phyloP scores from a whole-genome alignment of 2,797 vertebrate genomes.

The Remorina albescens region DNA sequence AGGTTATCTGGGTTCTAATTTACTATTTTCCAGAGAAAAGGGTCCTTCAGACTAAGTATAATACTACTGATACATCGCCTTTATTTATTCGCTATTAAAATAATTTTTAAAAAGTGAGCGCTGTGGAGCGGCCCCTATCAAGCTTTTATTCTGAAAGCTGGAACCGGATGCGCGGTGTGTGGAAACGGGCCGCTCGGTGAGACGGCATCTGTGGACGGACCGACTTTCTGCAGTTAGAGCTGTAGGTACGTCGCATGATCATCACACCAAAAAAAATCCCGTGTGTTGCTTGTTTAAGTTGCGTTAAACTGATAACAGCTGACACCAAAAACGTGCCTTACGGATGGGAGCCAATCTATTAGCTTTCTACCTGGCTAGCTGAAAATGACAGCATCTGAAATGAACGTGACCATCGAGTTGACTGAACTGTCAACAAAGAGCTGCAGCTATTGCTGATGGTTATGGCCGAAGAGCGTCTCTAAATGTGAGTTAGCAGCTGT shows the following conservation, averaged over 20 bases:
- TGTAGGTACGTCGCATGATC: conserved; percentile 3
- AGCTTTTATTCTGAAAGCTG: conserved; percentile 32
- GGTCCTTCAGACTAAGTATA: background rate
- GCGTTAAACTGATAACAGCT: background rate
- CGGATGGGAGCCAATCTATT: background rate
- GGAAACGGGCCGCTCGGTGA: too few species aligned
- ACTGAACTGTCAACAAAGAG: background rate
- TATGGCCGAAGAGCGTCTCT: too few species aligned
- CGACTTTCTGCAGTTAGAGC: fast-evolving
- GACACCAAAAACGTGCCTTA: background rate
- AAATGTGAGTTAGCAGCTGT: background rate
- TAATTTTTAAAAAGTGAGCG: background rate
- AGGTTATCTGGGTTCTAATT: too few species aligned
- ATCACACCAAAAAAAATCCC: fast-evolving
- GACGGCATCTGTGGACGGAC: background rate
- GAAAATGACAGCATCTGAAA: background rate
- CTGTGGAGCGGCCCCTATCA: background rate
- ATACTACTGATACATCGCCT: too few species aligned
- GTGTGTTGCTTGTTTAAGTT: too few species aligned
- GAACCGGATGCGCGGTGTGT: background rate
- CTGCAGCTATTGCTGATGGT: fast-evolving
- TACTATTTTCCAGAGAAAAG: too few species aligned
- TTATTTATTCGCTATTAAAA: background rate
- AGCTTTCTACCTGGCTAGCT: too few species aligned
- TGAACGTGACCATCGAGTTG: background rate